These are phyloP conservation scores for Myzus persicae DNA, from an alignment of 1,140 invertebrate genomes.

Conservation along the genomic window DNA sequence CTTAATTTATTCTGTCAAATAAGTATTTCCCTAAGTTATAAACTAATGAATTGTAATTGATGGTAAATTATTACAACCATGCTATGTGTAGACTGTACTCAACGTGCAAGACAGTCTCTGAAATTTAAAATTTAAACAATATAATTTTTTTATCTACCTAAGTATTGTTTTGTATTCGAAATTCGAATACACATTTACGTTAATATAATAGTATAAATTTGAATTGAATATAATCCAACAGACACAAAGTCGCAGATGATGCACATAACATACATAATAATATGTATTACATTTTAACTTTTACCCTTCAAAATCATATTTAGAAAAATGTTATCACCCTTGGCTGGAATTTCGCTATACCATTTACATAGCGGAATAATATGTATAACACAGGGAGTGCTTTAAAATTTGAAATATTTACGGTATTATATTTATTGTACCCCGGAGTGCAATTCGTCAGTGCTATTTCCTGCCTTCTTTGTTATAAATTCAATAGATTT, in stretches of 20 bases:
- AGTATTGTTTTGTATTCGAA: not conserved
- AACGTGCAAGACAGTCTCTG: not conserved
- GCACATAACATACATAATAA: not conserved
- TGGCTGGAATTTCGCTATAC: not conserved
- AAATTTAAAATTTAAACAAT: not conserved
- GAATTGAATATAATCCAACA: not conserved
- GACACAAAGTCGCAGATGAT: not conserved
- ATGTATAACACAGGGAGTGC: not conserved
- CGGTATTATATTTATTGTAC: not conserved
- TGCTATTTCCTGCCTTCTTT: not conserved
- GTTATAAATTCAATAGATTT: not conserved
- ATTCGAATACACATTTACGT: not conserved
- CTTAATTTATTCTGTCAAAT: too few relatives aligned
- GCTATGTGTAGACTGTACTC: not conserved
- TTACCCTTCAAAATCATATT: not conserved
- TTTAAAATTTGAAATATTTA: conserved; percentile 26
- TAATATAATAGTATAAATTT: not conserved
- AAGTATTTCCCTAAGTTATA: too few relatives aligned
- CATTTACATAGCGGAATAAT: not conserved
- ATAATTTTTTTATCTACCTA: not conserved
- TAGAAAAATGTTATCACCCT: not conserved
- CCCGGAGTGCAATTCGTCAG: not conserved
- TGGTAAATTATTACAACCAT: not conserved
- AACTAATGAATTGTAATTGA: not conserved
- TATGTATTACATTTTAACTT: not conserved